Base-by-base conservation (phyloP, 2,797 vertebrate genomes). In the Manis pentadactyla region DNA sequence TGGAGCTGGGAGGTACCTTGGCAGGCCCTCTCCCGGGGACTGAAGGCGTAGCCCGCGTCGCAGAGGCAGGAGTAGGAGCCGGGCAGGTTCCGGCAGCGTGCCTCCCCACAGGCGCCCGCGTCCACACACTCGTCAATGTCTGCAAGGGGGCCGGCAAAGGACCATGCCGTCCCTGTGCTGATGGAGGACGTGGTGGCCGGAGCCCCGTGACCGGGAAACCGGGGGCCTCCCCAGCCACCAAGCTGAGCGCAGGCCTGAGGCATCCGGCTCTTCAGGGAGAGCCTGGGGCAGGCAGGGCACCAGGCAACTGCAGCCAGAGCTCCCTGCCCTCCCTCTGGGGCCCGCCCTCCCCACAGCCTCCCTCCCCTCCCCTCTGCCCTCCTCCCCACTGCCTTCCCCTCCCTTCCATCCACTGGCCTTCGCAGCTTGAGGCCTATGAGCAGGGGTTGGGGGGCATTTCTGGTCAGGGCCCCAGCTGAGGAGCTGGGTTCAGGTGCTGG, bases 61-160 rank as follows among this genome's bases (percentile, higher is more conserved):
- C 99, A 99, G 94, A 99, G 92, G 97, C 99, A 99, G n/a, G 99
- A 98, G 0, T 99, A 99, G 4, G 98, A 98, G 77, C 99, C 99
- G 0, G 98, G 87, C 31, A 98, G 98, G 97, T 99, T 99, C 93
- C 97, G 97, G 98, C 99, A 99, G 0, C 1, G 98, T 0, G 99
- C 99, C 21, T 99, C 98, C 96, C 99, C 99, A 87, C 99, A 99
- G 95, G 99, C 98, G 1, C 79, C 96, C 3, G 96, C 29, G 53
- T 97, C 98, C 37, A 87, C 53, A 49, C 99, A 99, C 98, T 99
- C 99, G 4, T 99, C 95, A 94, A 99, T 96, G 96, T 99, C 99
- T 99, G 98, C 90, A 98, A 99, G 93, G 75, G 68, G 98, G 93
- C 77, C 97, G 14, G 61, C 61, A 46, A 46, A 46, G 46, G 46